Evolutionary conservation across 2,888 invertebrate species (phyloP).

Genomic region (Thecocarcelia acutangulata): DNA sequence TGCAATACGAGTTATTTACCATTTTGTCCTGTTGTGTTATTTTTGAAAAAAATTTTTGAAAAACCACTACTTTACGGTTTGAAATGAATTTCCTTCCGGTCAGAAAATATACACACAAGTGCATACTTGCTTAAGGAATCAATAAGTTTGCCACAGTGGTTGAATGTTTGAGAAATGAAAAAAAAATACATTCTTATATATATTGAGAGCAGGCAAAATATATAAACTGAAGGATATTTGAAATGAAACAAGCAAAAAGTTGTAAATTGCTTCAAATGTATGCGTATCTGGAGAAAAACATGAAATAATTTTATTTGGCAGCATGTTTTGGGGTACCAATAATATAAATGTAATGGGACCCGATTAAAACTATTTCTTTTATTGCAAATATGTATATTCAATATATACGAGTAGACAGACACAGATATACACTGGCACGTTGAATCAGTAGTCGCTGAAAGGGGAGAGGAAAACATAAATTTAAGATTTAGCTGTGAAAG

Average conservation of each 20-base stretch:
- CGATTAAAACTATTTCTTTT: too few species aligned
- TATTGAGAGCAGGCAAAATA: conserved; percentile 4
- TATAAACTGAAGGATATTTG: background rate
- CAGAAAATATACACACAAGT: background rate
- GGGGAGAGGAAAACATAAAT: too few species aligned
- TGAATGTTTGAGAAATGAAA: conserved; percentile 38
- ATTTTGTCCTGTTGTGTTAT: background rate
- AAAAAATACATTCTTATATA: conserved; percentile 25
- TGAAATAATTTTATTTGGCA: background rate
- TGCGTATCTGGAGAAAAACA: too few species aligned
- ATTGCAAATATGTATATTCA: too few species aligned
- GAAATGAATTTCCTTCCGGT: conserved; percentile 60
- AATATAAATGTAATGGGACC: too few species aligned
- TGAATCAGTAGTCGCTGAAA: too few species aligned
- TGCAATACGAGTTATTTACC: background rate
- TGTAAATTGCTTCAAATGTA: too few species aligned
- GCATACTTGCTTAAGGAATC: conserved; percentile 14
- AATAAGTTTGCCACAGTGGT: conserved; percentile 42
- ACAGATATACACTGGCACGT: too few species aligned
- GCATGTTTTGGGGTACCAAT: too few species aligned
- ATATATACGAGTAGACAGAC: too few species aligned
- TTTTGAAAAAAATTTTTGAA: conserved; percentile 14
- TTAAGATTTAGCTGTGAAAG: too few species aligned
- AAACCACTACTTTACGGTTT: conserved; percentile 45
- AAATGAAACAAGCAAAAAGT: too few species aligned